Evolutionary conservation across 1,140 invertebrate genomes (phyloP).

Genomic region (Drosophila pseudoobscura): DNA sequence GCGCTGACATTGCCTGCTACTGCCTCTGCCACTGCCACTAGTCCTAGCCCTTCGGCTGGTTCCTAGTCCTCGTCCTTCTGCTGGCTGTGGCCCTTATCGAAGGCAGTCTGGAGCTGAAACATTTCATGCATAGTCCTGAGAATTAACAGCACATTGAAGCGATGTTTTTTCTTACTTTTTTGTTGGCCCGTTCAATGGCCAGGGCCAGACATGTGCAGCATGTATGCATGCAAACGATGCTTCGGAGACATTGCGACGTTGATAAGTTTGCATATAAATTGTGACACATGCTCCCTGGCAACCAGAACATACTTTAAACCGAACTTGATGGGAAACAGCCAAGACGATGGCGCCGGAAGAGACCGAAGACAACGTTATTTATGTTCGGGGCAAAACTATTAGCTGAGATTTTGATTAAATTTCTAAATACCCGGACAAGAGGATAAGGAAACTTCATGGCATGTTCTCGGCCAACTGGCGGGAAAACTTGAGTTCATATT

Average conservation of each 20-base stretch:
- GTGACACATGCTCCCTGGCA: constrained; percentile 60
- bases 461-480: constrained; percentile 36
- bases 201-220: constrained; percentile 33
- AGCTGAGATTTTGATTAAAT: constrained; percentile 79
- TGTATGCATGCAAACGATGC: constrained; percentile 71
- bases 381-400: constrained; percentile 67
- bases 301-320: constrained; percentile 49
- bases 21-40: constrained; percentile 9
- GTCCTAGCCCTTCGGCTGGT: neutral
- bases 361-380: constrained; percentile 50
- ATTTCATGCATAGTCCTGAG: constrained; percentile 52
- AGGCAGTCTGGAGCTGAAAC: constrained; percentile 18
- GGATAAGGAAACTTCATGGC: constrained; percentile 65
- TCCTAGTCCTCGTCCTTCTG: neutral
- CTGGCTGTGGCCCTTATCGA: too few species aligned
- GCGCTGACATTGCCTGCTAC: constrained; percentile 46
- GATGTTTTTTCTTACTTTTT: constrained; percentile 17
- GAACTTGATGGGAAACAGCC: constrained; percentile 15
- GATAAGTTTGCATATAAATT: constrained; percentile 82
- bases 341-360: too few species aligned
- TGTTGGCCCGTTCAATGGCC: constrained; percentile 7
- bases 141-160: constrained; percentile 75
- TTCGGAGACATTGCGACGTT: constrained; percentile 71
- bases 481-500: constrained; percentile 59
- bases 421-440: constrained; percentile 46